Evolutionary conservation across 2,113 vertebrate species (phyloP).

Genomic region (Perca flavescens): DNA sequence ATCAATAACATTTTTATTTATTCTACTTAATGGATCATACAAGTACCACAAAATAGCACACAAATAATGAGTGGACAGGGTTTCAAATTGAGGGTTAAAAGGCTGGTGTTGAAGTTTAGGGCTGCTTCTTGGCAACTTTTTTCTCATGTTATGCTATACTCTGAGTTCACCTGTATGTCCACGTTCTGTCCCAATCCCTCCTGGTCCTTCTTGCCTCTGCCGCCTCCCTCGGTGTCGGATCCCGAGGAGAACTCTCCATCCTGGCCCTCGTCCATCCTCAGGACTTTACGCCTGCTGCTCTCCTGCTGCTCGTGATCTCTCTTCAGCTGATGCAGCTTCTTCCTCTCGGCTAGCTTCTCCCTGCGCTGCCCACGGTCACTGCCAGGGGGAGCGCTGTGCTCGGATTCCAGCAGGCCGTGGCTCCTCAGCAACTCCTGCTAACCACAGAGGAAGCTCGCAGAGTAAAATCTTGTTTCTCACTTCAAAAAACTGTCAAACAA

Average conservation of each 20-base stretch:
- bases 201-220: slow-evolving; percentile 65
- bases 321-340: slow-evolving; percentile 87
- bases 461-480: not conserved
- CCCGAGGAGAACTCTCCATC: slow-evolving; percentile 73
- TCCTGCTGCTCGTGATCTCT: slow-evolving; percentile 83
- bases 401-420: slow-evolving; percentile 84
- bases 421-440: slow-evolving; percentile 87
- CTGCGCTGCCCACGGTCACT: slow-evolving; percentile 81
- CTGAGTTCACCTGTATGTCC: slow-evolving; percentile 90
- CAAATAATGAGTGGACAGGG: not conserved
- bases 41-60: not conserved
- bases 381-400: not conserved
- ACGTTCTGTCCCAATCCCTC: slow-evolving; percentile 57
- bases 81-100: not conserved
- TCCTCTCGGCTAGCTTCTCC: slow-evolving; percentile 82
- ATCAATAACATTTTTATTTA: not conserved
- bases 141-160: not conserved
- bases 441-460: not conserved
- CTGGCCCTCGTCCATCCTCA: slow-evolving; percentile 84
- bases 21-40: not conserved
- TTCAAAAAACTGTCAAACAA: not conserved
- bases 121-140: not conserved
- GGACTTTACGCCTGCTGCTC: slow-evolving; percentile 85
- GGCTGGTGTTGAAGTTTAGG: not conserved
- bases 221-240: slow-evolving; percentile 70